Percentiles rank a stretch among this genome's conserved stretches.
phyloP scores from a whole-genome alignment of 2,888 invertebrate genomes.

The Abrostola triplasia region DNA sequence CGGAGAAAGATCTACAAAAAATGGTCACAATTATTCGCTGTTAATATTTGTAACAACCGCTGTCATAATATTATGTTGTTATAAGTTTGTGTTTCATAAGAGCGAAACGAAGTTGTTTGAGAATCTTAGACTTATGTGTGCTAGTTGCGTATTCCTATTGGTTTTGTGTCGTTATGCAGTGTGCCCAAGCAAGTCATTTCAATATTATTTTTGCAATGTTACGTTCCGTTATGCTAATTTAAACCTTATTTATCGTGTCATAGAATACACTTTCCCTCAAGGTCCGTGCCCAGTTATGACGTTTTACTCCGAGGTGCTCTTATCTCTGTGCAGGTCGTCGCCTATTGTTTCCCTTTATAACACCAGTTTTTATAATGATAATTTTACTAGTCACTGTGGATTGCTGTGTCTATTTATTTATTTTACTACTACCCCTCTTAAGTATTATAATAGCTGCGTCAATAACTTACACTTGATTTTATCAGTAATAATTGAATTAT shows the following conservation, averaged over 20 bases:
- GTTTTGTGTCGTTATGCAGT: slow-evolving; percentile 10
- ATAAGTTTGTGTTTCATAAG: slow-evolving; percentile 23
- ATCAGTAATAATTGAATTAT: background rate
- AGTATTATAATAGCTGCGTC: background rate
- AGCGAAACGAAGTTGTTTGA: slow-evolving; percentile 52
- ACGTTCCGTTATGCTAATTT: background rate
- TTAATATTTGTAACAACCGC: background rate
- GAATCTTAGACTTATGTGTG: slow-evolving; percentile 7
- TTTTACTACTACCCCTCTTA: background rate
- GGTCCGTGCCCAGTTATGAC: background rate
- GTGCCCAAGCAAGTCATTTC: slow-evolving; percentile 3
- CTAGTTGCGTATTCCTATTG: slow-evolving; percentile 8
- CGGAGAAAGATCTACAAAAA: slow-evolving; percentile 17
- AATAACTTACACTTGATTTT: background rate
- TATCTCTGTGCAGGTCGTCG: background rate
- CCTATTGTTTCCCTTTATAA: background rate
- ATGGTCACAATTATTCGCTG: slow-evolving; percentile 25
- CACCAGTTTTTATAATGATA: background rate
- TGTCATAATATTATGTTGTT: slow-evolving; percentile 1
- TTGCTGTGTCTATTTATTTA: slow-evolving; percentile 3
- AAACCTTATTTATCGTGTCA: background rate
- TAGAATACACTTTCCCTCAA: background rate
- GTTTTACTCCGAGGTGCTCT: background rate
- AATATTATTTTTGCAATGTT: slow-evolving; percentile 5
- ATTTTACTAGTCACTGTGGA: slow-evolving; percentile 6